These are phyloP conservation scores for Heliconius cydno DNA, from an alignment of 2,888 invertebrate species.

Conservation along the genomic window DNA sequence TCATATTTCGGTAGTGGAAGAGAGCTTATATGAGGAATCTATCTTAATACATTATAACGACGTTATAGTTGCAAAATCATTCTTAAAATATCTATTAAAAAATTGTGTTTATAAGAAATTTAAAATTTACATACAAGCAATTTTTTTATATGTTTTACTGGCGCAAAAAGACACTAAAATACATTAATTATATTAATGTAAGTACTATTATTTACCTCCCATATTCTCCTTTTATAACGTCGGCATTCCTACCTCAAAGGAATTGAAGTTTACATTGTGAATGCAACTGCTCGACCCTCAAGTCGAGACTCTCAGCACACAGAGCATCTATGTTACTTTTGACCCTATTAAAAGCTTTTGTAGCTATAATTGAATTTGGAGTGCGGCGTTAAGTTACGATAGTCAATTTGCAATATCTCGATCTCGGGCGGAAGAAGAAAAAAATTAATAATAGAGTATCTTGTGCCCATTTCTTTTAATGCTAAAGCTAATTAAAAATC, in stretches of 20 bases:
- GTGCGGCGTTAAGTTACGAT: background rate
- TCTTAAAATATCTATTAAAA: background rate
- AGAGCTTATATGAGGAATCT: no score
- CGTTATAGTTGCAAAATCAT: no score
- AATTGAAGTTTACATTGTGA: conserved; percentile 12
- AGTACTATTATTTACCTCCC: background rate
- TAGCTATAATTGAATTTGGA: background rate
- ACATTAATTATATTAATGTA: background rate
- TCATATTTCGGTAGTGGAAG: no score
- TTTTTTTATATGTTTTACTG: background rate
- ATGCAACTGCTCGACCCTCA: conserved; percentile 14
- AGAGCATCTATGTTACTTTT: background rate
- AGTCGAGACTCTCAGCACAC: conserved; percentile 9
- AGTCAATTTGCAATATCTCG: background rate
- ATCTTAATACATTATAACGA: no score
- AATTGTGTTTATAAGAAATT: background rate
- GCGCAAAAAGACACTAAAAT: background rate
- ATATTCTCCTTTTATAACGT: background rate
- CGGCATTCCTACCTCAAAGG: conserved; percentile 4
- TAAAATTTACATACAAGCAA: no score
- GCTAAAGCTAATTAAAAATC: background rate
- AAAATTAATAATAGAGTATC: background rate
- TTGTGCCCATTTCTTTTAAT: background rate
- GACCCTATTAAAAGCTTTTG: background rate
- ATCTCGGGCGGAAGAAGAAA: background rate